Percentiles rank a stretch among this genome's conserved stretches.
Evolutionary conservation across 2,113 vertebrate species (phyloP).

Genomic region (Anas platyrhynchos): DNA sequence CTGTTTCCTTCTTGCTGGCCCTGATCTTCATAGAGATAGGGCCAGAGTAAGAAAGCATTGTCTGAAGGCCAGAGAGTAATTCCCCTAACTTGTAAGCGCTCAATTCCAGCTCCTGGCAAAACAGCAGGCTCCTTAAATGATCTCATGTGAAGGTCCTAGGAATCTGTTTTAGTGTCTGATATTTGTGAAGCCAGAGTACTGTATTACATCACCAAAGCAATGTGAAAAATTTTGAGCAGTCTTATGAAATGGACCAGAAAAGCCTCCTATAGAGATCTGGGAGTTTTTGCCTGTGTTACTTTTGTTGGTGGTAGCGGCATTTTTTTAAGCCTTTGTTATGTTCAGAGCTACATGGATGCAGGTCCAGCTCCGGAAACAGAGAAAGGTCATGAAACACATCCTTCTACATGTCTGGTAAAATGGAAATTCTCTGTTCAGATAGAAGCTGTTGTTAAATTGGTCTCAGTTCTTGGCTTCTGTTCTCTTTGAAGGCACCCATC

Average conservation of each 20-base stretch:
- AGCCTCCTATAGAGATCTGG: background rate
- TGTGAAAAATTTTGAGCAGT: background rate
- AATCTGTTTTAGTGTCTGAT: background rate
- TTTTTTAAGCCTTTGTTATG: background rate
- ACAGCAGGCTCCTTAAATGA: background rate
- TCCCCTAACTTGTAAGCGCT: background rate
- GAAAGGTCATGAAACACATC: background rate
- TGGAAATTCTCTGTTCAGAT: background rate
- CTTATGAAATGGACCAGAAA: background rate
- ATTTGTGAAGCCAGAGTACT: background rate
- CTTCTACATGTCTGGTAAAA: background rate
- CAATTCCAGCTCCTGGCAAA: background rate
- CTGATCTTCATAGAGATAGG: conserved; percentile 46
- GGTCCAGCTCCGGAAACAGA: background rate
- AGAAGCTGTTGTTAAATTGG: background rate
- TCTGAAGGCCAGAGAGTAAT: background rate
- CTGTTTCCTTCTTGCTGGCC: conserved; percentile 59
- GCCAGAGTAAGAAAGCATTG: background rate
- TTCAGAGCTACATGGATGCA: background rate
- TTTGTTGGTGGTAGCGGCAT: background rate
- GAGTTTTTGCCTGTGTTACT: background rate
- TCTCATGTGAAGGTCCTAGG: background rate
- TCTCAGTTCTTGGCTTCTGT: background rate
- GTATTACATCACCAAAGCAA: background rate
- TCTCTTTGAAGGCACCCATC: background rate